A percentile compares a stretch with the other conserved stretches of the same genome.
Conservation (phyloP, 2,113 vertebrate species). For the Gymnarchus niloticus region DNA sequence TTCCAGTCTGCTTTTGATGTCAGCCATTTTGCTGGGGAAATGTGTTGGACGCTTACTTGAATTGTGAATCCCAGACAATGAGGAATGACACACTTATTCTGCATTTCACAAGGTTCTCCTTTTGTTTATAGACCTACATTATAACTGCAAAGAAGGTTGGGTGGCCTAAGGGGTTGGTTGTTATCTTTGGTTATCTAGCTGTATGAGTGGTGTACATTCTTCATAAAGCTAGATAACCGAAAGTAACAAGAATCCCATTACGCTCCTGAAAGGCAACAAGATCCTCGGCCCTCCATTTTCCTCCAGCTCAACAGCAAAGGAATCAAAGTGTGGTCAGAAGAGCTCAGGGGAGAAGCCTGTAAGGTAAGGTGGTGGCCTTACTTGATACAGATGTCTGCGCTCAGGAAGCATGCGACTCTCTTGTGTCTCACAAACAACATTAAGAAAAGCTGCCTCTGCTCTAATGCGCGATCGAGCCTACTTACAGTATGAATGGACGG, state of each 20-base stretch:
- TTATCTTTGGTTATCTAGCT: conserved; percentile 83
- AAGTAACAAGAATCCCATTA: conserved; percentile 98
- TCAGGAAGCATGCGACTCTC: neutral
- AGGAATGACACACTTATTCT: neutral
- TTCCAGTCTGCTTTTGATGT: neutral
- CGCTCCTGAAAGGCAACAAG: conserved; percentile 76
- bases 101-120: conserved; percentile 30
- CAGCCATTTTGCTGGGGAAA: conserved; percentile 17
- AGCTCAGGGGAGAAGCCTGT: neutral
- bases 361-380: conserved; percentile 7
- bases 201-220: conserved; percentile 79
- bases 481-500: neutral
- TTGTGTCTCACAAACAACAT: neutral
- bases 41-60: too few relatives aligned
- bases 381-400: neutral
- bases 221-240: conserved; percentile 88
- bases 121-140: conserved; percentile 51
- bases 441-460: neutral
- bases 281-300: neutral
- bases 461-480: neutral
- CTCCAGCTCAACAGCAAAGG: neutral
- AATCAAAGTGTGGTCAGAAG: neutral
- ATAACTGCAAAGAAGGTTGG: conserved; percentile 39
- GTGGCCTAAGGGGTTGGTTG: conserved; percentile 73
- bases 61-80: neutral